phyloP scores from a whole-genome alignment of 2,797 vertebrate genomes.

The Microctenopoma steveboyesi region DNA sequence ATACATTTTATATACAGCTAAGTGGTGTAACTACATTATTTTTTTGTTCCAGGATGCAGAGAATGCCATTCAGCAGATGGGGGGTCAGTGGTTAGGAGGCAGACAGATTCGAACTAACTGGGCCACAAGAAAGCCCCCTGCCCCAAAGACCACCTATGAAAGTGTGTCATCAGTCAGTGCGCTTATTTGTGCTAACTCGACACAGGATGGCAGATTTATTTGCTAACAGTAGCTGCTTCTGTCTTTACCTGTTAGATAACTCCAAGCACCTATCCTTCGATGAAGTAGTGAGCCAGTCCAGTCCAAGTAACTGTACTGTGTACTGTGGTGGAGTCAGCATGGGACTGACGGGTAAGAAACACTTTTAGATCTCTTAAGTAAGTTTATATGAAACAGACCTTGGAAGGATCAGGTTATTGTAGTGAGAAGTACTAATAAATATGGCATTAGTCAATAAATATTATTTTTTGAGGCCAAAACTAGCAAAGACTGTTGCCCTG shows the following conservation, averaged over 20 bases:
- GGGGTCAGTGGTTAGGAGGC: conserved; percentile 97
- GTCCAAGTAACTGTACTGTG: conserved; percentile 97
- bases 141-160: conserved; percentile 94
- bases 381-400: neutral
- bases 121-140: conserved; percentile 97
- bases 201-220: neutral
- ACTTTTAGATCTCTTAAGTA: neutral
- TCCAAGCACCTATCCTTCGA: conserved; percentile 97
- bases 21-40: conserved; percentile 17
- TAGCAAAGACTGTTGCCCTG: no score
- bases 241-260: conserved; percentile 77
- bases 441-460: no score
- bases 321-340: conserved; percentile 96
- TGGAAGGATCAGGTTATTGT: neutral
- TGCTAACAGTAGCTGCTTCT: conserved; percentile 10
- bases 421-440: neutral
- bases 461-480: no score
- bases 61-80: conserved; percentile 99
- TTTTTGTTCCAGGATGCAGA: conserved; percentile 89
- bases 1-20: neutral
- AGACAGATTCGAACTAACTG: conserved; percentile 99
- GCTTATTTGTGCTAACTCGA: neutral
- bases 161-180: conserved; percentile 79
- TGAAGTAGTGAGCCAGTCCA: conserved; percentile 96
- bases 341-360: conserved; percentile 90